These are phyloP conservation scores for Tachina fera DNA, from an alignment of 2,888 invertebrate genomes.

Conservation along the genomic window DNA sequence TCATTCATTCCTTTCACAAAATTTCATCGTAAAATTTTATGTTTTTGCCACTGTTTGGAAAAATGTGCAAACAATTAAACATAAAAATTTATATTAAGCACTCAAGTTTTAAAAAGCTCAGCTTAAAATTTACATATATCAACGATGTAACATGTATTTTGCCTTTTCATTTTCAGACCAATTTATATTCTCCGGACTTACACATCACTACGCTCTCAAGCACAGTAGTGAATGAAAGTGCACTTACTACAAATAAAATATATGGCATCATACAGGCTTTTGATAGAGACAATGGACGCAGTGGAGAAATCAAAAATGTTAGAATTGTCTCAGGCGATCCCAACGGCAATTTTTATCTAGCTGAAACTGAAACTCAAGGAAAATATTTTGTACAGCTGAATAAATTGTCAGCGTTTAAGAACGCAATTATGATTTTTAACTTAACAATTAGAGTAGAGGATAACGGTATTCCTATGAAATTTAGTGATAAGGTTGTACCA, in stretches of 20 bases:
- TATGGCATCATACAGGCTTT: constrained; percentile 94
- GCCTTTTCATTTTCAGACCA: constrained; percentile 85
- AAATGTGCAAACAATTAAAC: too few relatives aligned
- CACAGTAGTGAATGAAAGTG: constrained; percentile 85
- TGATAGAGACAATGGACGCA: constrained; percentile 92
- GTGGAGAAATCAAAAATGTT: constrained; percentile 91
- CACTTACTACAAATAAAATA: constrained; percentile 90
- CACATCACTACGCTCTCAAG: constrained; percentile 91
- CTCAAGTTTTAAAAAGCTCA: background rate
- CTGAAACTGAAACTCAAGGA: constrained; percentile 85
- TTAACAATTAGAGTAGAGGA: constrained; percentile 93
- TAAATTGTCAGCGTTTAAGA: constrained; percentile 76
- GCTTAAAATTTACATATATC: background rate
- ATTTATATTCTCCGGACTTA: constrained; percentile 93
- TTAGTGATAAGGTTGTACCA: constrained; percentile 91
- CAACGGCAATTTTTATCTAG: constrained; percentile 93
- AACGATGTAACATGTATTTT: background rate
- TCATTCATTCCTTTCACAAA: too few relatives aligned
- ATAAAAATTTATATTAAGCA: too few relatives aligned
- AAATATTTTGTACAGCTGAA: constrained; percentile 91
- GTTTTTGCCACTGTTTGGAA: too few relatives aligned
- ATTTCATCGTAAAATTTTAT: too few relatives aligned
- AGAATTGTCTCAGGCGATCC: constrained; percentile 96
- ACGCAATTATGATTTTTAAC: constrained; percentile 90
- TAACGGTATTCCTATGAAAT: constrained; percentile 90